phyloP scores from a whole-genome alignment of 2,797 vertebrate species.

The Lerista edwardsae region DNA sequence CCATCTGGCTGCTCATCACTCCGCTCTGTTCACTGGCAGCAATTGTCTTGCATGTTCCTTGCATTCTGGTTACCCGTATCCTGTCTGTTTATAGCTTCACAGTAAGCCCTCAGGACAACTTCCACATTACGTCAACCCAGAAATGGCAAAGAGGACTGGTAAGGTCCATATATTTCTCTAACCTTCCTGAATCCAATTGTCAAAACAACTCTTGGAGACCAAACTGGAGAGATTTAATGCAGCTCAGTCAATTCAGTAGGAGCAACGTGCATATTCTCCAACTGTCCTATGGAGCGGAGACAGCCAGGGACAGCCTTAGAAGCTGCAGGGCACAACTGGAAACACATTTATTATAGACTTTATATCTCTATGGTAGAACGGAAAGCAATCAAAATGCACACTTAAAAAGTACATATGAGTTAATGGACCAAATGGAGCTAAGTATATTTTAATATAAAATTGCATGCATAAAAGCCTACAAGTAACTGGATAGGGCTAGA shows the following conservation, averaged over 20 bases:
- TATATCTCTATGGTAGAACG: too few relatives aligned
- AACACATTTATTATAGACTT: too few relatives aligned
- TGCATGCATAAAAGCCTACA: too few relatives aligned
- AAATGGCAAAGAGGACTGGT: not conserved
- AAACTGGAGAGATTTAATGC: fast-evolving
- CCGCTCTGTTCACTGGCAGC: constrained; percentile 33
- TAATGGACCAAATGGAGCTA: too few relatives aligned
- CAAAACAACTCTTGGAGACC: constrained; percentile 21
- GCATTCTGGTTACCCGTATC: constrained; percentile 15
- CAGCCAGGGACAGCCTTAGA: too few relatives aligned
- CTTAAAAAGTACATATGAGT: too few relatives aligned
- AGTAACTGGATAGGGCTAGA: too few relatives aligned
- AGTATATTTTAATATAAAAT: too few relatives aligned
- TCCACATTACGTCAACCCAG: not conserved
- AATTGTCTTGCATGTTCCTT: not conserved
- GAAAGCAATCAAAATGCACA: too few relatives aligned
- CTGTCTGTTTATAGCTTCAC: not conserved
- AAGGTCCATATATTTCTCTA: not conserved
- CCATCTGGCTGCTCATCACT: constrained; percentile 34
- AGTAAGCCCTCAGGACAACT: fast-evolving
- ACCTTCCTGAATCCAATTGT: constrained; percentile 17
- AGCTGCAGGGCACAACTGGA: too few relatives aligned
- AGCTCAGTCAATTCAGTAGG: not conserved
- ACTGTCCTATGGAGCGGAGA: not conserved
- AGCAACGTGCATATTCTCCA: not conserved